These are phyloP conservation scores for Drosophila guanche DNA, from an alignment of 1,140 invertebrate species.

Conservation along the genomic window DNA sequence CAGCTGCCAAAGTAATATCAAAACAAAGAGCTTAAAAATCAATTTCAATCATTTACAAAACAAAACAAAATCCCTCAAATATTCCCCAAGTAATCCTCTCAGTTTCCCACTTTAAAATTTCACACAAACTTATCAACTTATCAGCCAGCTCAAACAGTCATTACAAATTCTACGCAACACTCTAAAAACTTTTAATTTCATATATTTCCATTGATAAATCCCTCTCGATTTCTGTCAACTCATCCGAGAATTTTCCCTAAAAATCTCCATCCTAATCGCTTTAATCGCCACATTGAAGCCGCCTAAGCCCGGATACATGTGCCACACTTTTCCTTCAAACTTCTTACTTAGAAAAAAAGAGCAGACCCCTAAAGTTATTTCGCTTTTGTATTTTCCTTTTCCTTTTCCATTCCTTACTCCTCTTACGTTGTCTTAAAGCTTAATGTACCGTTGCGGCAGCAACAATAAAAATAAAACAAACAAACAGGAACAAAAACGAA, in stretches of 20 bases:
- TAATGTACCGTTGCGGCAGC: conserved; percentile 77
- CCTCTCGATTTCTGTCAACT: conserved; percentile 17
- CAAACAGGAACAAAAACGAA: conserved; percentile 1
- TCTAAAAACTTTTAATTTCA: conserved; percentile 31
- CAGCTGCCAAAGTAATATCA: too few relatives aligned
- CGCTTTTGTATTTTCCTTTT: conserved; percentile 39
- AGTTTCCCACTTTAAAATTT: neutral
- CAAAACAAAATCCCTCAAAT: neutral
- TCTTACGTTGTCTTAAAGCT: conserved; percentile 66
- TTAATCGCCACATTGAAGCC: conserved; percentile 32
- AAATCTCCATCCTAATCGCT: conserved; percentile 23
- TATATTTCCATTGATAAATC: neutral
- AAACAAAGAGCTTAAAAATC: too few relatives aligned
- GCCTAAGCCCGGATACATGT: conserved; percentile 31
- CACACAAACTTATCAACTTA: neutral
- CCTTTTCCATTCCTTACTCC: neutral
- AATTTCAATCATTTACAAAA: too few relatives aligned
- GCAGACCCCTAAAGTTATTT: conserved; percentile 13
- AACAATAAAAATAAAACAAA: conserved; percentile 63
- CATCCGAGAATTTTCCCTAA: conserved; percentile 4
- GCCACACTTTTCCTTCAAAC: conserved; percentile 41
- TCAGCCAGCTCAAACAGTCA: conserved; percentile 13
- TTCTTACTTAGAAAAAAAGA: conserved; percentile 45
- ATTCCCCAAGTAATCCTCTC: neutral
- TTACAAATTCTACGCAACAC: neutral